phyloP scores from a whole-genome alignment of 2,113 vertebrate species.

The Dipodomys spectabilis region DNA sequence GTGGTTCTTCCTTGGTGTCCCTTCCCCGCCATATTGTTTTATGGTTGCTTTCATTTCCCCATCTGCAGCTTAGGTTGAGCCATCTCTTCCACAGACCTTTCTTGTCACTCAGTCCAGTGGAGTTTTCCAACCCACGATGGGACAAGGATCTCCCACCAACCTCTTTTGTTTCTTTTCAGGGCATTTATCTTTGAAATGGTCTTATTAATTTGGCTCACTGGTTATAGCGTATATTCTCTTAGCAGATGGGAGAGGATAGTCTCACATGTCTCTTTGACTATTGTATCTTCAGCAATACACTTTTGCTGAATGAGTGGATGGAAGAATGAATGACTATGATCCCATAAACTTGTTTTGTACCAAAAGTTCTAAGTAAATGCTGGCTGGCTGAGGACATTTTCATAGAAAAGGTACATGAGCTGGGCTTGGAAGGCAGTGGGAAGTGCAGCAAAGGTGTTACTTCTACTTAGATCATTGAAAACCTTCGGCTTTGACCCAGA shows the following conservation, averaged over 20 bases:
- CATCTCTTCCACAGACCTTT: neutral
- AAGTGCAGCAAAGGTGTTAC: too few relatives aligned
- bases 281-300: neutral
- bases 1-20: neutral
- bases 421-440: neutral
- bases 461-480: neutral
- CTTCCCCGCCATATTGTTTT: neutral
- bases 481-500: neutral
- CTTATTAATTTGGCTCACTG: neutral
- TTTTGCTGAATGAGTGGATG: conserved; percentile 13
- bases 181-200: neutral
- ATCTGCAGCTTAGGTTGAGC: neutral
- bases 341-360: too few relatives aligned
- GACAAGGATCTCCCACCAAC: too few relatives aligned
- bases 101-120: neutral
- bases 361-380: neutral
- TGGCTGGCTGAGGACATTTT: neutral
- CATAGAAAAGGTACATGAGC: neutral
- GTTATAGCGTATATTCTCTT: neutral
- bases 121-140: neutral
- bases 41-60: neutral
- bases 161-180: neutral
- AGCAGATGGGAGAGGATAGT: neutral
- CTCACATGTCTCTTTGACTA: neutral
- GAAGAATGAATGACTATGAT: neutral